Evolutionary conservation across 1,140 invertebrate species (phyloP), one percentile per base, ranked within the genome.

Genomic region (Physella acuta): DNA sequence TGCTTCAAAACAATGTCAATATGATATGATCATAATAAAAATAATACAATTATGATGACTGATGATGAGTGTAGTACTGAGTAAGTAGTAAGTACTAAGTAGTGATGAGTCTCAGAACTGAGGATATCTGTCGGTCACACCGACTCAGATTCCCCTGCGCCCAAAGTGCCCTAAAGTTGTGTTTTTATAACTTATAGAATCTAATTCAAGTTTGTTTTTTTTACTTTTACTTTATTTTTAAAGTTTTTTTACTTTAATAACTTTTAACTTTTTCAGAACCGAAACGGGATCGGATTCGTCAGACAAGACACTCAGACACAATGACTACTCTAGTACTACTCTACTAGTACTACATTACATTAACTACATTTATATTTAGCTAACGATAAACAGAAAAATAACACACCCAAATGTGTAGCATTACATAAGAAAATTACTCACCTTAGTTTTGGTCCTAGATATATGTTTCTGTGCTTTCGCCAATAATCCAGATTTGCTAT

Each of bases 401-500:
- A 44, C 8, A 44, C 39, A 44, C 20, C 39, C 39, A 44, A 11
- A n/a, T 44, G 20, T 20, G 8, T 44, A 44, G 39, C 8, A 20
- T 44, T 11, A 20, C 8, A 11, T 44, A 11, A 44, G 39, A 44
- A 44, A 44, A 44, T 44, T 11, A 44, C 39, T 44, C 39, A 77
- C 75, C 70, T 77, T 77, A n/a, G 75, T 75, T 77, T 77, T 77
- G 17, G 75, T 77, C 17, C 75, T 68, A 55, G 71, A 71, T 72
- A 77, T 59, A 59, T 68, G 71, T 70, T 77, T 77, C 67, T 73
- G 73, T 33, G 75, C 73, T 67, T 70, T 72, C 3, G 71, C 65
- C 53, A 77, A 66, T 52, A 77, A 73, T 64, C 75, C 75, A 26
- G 70, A 67, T 65, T 71, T 77, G 34, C 59, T 61, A 61, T 70